Base-by-base conservation (phyloP, 2,113 vertebrate species). In the Bufo gargarizans region DNA sequence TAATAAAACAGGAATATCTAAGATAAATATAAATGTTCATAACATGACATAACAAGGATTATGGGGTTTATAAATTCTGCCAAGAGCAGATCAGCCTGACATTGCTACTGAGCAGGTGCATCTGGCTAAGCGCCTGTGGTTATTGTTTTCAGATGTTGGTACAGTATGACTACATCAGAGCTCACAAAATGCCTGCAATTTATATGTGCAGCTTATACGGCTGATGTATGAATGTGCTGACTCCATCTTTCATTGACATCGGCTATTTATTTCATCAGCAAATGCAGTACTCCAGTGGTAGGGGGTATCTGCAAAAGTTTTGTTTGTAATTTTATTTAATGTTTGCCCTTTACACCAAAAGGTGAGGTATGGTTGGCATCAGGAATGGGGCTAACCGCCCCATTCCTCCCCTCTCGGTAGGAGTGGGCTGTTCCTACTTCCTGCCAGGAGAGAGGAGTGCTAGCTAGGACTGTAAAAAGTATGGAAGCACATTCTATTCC, bases 21-120 rank as follows among this genome's bases (percentile, higher is more conserved):
- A 76, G 17, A 76, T 20, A 50, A 76, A 76, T 50, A 76, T 10
- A 76, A 76, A 76, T 20, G 19, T 17, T 50, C 72, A 50, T 76
- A 76, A 76, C 45, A 76, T 76, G 72, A 50, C 72, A 76, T 76
- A 76, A 76, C 72, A 76, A 47, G 72, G 72, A 76, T 76, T 76
- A 76, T 10, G 72, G 17, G 72, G 72, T 47, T 76, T 76, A 17
- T 50, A 76, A 19, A 2, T 49, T 20, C 72, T 76, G 72, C 72
- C 72, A 76, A 76, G 72, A 76, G 1, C 13, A 10, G 20, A 19
- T 76, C 14, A 76, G 72, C 8, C 50, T 76, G 72, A 49, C 72
- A 20, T 76, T 45, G 72, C 7, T 20, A 33, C 33, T 33, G 33
- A 33, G 33, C 33, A 76, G 72, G 20, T 76, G 72, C 72, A 76